Evolutionary conservation across 2,797 vertebrate species (phyloP).

Genomic region (Merluccius polli): DNA sequence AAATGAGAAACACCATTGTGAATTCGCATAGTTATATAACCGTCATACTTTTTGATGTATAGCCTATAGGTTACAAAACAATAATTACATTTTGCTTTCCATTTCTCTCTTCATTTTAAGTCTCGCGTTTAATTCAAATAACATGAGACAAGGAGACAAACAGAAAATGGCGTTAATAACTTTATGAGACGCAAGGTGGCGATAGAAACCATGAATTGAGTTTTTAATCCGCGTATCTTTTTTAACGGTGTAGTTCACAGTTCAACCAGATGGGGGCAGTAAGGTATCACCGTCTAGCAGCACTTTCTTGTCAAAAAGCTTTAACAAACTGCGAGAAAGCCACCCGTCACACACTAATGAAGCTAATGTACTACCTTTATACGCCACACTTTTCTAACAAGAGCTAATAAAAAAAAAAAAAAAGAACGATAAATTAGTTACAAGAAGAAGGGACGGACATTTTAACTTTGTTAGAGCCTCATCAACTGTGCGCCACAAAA

Average conservation of each 20-base stretch:
- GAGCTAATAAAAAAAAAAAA: background rate
- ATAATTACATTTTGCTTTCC: background rate
- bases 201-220: conserved; percentile 23
- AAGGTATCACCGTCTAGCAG: conserved; percentile 26
- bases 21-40: background rate
- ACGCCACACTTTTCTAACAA: background rate
- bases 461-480: background rate
- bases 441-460: background rate
- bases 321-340: background rate
- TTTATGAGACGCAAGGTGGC: conserved; percentile 55
- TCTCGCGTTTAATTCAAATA: background rate
- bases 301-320: too few relatives aligned
- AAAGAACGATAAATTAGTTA: background rate
- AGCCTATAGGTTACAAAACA: background rate
- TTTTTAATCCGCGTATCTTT: background rate
- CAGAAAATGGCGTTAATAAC: background rate
- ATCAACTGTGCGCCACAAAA: background rate
- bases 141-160: background rate
- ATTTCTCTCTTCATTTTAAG: background rate
- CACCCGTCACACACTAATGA: background rate
- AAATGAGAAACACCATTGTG: background rate
- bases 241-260: conserved; percentile 24
- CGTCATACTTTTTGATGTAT: background rate
- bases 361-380: background rate
- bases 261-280: conserved; percentile 57